Percentiles rank a stretch among this genome's conserved stretches.
Evolutionary conservation across 2,113 vertebrate species (phyloP).

Genomic region (Hyperoodon ampullatus): DNA sequence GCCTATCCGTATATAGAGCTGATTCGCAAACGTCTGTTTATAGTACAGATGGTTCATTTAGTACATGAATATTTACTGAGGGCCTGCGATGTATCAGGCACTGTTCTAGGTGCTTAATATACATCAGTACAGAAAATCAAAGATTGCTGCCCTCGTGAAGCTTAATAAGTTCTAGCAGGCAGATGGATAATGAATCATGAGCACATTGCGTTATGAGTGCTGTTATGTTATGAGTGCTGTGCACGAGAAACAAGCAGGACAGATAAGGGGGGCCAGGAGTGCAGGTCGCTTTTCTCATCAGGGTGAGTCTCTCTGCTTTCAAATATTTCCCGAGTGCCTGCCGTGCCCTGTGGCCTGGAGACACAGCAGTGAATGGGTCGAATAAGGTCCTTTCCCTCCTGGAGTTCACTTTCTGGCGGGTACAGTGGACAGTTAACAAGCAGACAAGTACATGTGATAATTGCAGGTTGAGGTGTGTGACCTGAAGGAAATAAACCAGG

Average conservation of each 20-base stretch:
- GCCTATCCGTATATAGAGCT: background rate
- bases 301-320: background rate
- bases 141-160: background rate
- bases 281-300: background rate
- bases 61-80: background rate
- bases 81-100: background rate
- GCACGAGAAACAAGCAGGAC: background rate
- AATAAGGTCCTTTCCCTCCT: background rate
- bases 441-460: background rate
- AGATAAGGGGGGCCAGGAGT: background rate
- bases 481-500: background rate
- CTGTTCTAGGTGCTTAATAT: background rate
- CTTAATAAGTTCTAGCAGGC: background rate
- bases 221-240: background rate
- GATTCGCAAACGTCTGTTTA: background rate
- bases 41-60: background rate
- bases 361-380: fast-evolving
- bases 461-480: background rate
- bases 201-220: background rate
- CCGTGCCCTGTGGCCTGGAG: background rate
- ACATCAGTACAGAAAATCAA: background rate
- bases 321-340: background rate
- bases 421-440: background rate
- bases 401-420: background rate
- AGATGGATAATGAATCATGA: background rate